Evolutionary conservation across 2,797 vertebrate genomes (phyloP), one percentile per base, ranked within the genome.

Genomic region (Diplodus puntazzo): DNA sequence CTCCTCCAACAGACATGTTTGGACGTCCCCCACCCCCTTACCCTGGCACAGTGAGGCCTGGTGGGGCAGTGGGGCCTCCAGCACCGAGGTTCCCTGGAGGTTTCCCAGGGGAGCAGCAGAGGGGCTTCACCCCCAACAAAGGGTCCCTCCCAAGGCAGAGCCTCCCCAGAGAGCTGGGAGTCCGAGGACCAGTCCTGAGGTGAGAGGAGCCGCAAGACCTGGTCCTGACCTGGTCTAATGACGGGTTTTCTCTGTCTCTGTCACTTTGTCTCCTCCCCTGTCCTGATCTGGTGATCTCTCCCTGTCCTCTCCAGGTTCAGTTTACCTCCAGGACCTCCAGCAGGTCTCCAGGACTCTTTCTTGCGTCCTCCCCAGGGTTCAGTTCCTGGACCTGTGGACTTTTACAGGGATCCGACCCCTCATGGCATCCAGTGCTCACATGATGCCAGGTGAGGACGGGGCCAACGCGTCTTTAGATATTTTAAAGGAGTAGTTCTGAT

Each of bases 11-110:
- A 0, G 94, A 96, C 45, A 80, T 94, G 11, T 98, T 98, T 73
- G 95, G 95, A 57, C 95, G 97, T 4, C 98, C 98, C 11, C 98
- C 98, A 1, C 98, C 98, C 34, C 98, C 98, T 0, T 99, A 99
- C 75, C 98, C 98, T 0, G 98, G 98, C 34, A 96, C 91, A 10
- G 61, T 96, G 14, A 86, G 95, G 21, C 89, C 96, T 3, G 82
- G 27, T 0, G 78, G 75, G 4, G 10, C 54, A 1, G 48, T 5
- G 0, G 77, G 58, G 2, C 20, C 53, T 27, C 66, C 57, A 1
- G 53, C 18, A 2, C 61, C 73, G 0, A 73, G 85, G 60, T 92
- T 90, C 46, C 77, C 88, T 0, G 81, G 64, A 49, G 62, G 76
- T 25, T 86, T 91, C 11, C 65, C 81, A 18, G 88, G 30, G 8